Conservation (phyloP, 2,113 vertebrate species). For the Apteryx owenii region DNA sequence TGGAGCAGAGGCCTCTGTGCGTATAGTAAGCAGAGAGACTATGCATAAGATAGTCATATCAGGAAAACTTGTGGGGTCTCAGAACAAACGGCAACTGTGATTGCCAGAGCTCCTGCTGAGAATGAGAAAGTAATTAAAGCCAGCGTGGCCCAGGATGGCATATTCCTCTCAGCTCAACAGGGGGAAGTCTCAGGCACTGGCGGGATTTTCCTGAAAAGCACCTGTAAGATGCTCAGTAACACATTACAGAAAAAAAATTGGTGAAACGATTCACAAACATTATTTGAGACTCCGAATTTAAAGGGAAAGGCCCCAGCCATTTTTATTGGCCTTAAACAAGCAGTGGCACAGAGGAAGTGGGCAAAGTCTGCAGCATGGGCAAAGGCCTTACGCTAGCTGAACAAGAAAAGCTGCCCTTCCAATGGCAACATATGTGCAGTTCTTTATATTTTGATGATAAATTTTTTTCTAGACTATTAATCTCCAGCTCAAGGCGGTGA, state of each 20-base stretch:
- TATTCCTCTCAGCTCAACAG: background rate
- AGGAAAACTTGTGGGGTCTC: background rate
- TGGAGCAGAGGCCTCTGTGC: background rate
- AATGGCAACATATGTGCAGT: background rate
- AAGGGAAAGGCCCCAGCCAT: background rate
- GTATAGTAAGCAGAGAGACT: background rate
- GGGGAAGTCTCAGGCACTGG: background rate
- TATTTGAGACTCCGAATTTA: background rate
- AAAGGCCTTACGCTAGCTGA: background rate
- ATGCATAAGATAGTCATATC: background rate
- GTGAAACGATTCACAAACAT: background rate
- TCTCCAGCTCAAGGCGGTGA: background rate
- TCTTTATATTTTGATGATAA: background rate
- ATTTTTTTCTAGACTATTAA: background rate
- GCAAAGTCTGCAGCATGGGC: background rate
- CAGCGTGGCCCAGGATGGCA: background rate
- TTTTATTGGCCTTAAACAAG: background rate
- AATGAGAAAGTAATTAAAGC: background rate
- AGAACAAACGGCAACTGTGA: background rate
- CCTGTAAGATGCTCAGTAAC: background rate
- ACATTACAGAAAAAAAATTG: background rate
- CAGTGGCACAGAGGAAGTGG: background rate
- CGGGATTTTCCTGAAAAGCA: background rate
- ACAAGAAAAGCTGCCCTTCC: background rate
- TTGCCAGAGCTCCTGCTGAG: background rate